Conservation (phyloP, 2,113 vertebrate genomes). For the Otolemur garnettii region DNA sequence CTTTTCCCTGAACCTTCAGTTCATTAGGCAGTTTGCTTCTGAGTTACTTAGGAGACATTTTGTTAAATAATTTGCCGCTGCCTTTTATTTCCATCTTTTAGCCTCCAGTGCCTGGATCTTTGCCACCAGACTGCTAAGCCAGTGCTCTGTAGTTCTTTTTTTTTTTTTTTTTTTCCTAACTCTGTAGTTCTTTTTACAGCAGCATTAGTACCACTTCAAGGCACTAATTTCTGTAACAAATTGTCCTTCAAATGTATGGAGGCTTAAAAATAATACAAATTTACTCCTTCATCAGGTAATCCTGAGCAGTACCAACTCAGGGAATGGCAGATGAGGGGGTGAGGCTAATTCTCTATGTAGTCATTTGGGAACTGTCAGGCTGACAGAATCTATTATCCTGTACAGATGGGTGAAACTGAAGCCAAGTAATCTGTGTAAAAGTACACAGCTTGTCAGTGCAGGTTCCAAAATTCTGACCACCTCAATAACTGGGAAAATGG, state of each 20-base stretch:
- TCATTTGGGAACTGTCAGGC: neutral
- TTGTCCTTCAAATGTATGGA: neutral
- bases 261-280: conserved; percentile 32
- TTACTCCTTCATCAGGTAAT: conserved; percentile 24
- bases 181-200: neutral
- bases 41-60: conserved; percentile 3
- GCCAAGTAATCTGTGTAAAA: conserved; percentile 36
- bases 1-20: conserved; percentile 13
- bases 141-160: neutral
- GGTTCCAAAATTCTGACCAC: neutral
- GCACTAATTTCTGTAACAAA: conserved; percentile 17
- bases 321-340: neutral
- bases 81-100: conserved; percentile 25
- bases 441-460: conserved; percentile 31
- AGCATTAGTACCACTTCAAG: conserved; percentile 33
- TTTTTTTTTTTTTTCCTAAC: neutral
- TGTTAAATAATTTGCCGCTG: neutral
- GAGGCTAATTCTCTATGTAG: neutral
- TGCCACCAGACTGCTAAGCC: neutral
- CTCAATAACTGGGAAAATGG: neutral
- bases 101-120: neutral
- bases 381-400: neutral
- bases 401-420: conserved; percentile 33
- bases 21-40: conserved; percentile 26
- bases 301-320: neutral